These are phyloP conservation scores for Plecotus auritus DNA, from an alignment of 2,113 vertebrate species.

Conservation along the genomic window DNA sequence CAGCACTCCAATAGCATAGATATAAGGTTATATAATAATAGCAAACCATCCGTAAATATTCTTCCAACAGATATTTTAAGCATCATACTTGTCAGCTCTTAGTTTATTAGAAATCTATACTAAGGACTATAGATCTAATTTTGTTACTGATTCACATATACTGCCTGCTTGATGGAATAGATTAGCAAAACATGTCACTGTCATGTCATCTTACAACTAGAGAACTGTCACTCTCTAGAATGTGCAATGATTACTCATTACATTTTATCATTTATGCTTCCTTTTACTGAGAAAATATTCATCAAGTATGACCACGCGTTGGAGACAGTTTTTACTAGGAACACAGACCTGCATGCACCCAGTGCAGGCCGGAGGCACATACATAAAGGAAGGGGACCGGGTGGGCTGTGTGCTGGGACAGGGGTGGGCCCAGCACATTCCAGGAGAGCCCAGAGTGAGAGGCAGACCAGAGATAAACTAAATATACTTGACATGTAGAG, in stretches of 20 bases:
- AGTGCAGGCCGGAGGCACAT: fast-evolving
- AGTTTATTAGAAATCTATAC: background rate
- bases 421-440: background rate
- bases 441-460: background rate
- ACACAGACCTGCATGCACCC: fast-evolving
- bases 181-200: background rate
- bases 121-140: background rate
- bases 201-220: background rate
- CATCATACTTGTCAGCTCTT: background rate
- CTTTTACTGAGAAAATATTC: too few relatives aligned
- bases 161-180: background rate
- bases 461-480: background rate
- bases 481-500: fast-evolving
- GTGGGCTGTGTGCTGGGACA: fast-evolving
- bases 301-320: fast-evolving
- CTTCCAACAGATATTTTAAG: background rate
- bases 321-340: background rate
- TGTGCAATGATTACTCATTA: background rate
- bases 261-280: too few relatives aligned
- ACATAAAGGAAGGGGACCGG: fast-evolving
- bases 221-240: background rate
- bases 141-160: background rate
- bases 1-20: background rate
- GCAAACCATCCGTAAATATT: background rate
- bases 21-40: background rate